These are phyloP conservation scores for Vireo griseus DNA, from an alignment of 2,797 vertebrate genomes.

Conservation along the genomic window DNA sequence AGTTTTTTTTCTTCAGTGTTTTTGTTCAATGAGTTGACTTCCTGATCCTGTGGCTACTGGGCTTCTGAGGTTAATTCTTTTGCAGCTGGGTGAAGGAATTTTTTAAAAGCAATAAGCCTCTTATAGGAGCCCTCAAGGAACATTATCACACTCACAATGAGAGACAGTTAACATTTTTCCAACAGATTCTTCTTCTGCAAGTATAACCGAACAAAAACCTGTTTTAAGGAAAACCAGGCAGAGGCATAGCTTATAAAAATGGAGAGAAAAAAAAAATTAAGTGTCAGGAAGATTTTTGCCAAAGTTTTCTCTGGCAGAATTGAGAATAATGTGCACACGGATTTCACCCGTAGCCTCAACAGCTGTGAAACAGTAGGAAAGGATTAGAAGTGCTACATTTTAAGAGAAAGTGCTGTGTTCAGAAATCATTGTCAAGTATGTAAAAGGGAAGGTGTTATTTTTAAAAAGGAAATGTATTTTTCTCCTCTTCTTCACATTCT, in stretches of 20 bases:
- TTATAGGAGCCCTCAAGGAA: not conserved
- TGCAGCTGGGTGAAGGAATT: not conserved
- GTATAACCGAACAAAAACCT: not conserved
- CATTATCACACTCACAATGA: not conserved
- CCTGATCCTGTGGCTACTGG: not conserved
- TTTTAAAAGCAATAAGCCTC: not conserved
- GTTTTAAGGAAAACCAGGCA: not conserved
- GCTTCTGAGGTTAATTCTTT: not conserved
- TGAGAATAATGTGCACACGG: fast-evolving
- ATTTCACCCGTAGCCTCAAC: not conserved
- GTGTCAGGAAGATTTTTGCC: not conserved
- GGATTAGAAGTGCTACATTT: not conserved
- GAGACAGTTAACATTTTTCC: not conserved
- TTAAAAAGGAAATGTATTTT: not conserved
- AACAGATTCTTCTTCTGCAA: not conserved
- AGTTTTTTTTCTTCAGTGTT: not conserved
- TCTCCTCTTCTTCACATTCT: not conserved
- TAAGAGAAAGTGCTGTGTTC: not conserved
- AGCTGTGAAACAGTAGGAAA: not conserved
- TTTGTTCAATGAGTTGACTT: not conserved
- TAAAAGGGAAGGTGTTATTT: not conserved
- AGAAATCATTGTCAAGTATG: not conserved
- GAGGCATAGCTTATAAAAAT: not conserved
- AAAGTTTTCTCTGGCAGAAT: not conserved
- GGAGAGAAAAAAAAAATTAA: not conserved